These are phyloP conservation scores for Lamellibrachia luymesi DNA, from an alignment of 1,140 invertebrate species.

Conservation along the genomic window DNA sequence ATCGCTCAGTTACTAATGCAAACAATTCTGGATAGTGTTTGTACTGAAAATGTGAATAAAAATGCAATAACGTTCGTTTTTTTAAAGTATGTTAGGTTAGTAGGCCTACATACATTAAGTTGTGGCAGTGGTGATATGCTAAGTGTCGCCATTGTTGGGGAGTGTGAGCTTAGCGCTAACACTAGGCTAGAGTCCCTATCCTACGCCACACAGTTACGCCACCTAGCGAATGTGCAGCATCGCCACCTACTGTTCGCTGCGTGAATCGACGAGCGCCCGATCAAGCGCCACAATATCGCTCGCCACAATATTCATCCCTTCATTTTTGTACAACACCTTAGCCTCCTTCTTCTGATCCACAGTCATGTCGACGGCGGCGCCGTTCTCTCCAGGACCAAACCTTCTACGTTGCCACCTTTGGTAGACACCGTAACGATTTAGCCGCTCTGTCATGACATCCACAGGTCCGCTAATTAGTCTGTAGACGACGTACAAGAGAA, in stretches of 20 bases:
- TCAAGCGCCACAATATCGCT: slow-evolving; percentile 86
- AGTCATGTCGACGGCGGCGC: background rate
- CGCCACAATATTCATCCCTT: slow-evolving; percentile 86
- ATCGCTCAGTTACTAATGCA: too few species aligned
- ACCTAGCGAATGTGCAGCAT: background rate
- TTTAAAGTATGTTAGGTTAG: too few species aligned
- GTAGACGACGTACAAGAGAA: background rate
- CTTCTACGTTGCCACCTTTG: background rate
- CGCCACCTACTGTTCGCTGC: background rate
- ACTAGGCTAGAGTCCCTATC: background rate
- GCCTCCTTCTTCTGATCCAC: slow-evolving; percentile 19
- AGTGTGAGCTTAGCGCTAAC: background rate
- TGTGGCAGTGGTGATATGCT: background rate
- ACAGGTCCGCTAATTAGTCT: background rate
- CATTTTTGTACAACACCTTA: slow-evolving; percentile 65
- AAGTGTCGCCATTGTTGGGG: background rate
- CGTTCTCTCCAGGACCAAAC: background rate
- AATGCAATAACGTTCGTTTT: too few species aligned
- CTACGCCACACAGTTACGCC: background rate
- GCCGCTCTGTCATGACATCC: background rate
- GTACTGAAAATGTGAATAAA: too few species aligned
- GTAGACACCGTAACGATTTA: background rate
- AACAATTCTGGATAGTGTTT: too few species aligned
- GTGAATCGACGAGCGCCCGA: slow-evolving; percentile 72
- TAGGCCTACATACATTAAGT: background rate